phyloP scores from a whole-genome alignment of 2,113 vertebrate genomes.

The Canis aureus region DNA sequence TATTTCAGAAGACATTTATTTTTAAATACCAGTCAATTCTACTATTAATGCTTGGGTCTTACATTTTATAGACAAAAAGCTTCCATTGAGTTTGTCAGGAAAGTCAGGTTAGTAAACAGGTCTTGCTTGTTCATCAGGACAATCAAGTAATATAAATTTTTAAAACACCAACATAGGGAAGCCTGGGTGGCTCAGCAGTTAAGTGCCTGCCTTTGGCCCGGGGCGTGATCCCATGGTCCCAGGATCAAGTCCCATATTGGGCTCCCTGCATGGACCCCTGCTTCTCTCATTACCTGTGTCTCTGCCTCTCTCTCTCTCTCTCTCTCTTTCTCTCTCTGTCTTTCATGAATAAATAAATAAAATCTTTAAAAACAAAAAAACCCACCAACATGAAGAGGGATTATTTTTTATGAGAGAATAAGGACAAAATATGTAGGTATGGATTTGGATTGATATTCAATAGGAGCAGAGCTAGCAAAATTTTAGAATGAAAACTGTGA shows the following conservation, averaged over 20 bases:
- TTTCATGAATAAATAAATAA: no score
- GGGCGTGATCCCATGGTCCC: no score
- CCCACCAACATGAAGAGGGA: not conserved
- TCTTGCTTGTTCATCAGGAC: not conserved
- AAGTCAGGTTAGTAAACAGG: not conserved
- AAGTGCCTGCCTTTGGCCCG: no score
- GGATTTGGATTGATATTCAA: not conserved
- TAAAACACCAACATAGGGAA: not conserved
- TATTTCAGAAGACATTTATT: not conserved
- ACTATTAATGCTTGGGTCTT: not conserved
- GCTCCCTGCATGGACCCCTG: no score
- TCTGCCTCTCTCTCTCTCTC: no score
- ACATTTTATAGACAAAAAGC: not conserved
- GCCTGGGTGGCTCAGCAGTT: no score
- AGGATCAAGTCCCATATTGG: no score
- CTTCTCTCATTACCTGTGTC: no score
- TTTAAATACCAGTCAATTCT: conserved; percentile 5
- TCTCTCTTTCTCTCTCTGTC: no score
- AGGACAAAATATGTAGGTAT: not conserved
- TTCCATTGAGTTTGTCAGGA: not conserved
- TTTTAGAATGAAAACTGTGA: conserved; percentile 26
- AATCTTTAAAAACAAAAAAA: not conserved
- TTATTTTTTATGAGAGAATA: conserved; percentile 5
- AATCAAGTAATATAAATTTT: conserved; percentile 18
- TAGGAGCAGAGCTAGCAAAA: conserved; percentile 11